Conservation (phyloP, 2,113 vertebrate genomes). For the Crotalus tigris region DNA sequence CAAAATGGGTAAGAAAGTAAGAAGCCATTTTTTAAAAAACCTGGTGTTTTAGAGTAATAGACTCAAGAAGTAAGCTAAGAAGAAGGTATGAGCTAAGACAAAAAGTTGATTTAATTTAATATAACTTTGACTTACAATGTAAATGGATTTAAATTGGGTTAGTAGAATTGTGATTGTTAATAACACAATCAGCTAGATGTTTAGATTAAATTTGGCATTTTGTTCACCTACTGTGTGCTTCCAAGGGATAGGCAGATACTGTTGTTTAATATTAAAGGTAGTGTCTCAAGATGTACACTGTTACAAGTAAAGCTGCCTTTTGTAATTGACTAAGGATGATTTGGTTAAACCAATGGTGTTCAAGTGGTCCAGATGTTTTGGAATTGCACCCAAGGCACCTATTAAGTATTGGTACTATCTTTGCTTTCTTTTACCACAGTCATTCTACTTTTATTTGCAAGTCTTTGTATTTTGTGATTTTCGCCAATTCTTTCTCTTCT, state of each 20-base stretch:
- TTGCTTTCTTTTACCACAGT: too few relatives aligned
- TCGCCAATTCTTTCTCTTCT: too few relatives aligned
- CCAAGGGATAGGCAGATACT: neutral
- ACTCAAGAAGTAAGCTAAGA: neutral
- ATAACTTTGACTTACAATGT: neutral
- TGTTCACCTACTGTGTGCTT: neutral
- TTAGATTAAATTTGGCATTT: neutral
- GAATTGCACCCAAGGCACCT: too few relatives aligned
- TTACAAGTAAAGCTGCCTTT: neutral
- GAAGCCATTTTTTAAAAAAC: neutral
- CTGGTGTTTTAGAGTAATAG: neutral
- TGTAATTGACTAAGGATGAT: neutral
- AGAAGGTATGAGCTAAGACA: neutral
- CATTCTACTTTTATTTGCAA: too few relatives aligned
- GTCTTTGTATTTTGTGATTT: too few relatives aligned
- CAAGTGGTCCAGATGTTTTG: too few relatives aligned
- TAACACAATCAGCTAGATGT: neutral
- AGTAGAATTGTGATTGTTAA: neutral
- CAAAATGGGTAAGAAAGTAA: neutral
- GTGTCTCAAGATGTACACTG: neutral
- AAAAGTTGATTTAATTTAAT: neutral
- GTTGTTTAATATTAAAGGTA: neutral
- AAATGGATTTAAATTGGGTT: neutral
- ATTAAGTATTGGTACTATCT: too few relatives aligned
- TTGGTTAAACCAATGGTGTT: too few relatives aligned